Base-by-base conservation (phyloP, 2,888 invertebrate species). In the Melieria omissa region DNA sequence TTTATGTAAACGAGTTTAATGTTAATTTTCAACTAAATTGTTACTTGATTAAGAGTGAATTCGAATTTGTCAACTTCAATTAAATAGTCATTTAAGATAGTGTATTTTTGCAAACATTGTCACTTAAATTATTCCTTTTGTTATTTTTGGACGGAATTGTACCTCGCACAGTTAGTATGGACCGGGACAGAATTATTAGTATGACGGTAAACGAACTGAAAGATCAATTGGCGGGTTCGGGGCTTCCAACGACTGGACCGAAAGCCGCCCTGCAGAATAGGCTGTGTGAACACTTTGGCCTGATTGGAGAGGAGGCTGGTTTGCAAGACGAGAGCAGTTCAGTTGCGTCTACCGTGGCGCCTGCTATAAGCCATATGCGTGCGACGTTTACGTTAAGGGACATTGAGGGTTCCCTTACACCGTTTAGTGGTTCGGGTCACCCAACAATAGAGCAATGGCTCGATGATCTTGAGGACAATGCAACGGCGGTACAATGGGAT, bases 321-420 rank as follows among this genome's bases (percentile, higher is more conserved):
- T 52, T 7, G 4, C 4, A 16, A 14, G 46, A n/a, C 52, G 46
- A 12, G n/a, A 49, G 52, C 4, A 49, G 41, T 0, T 14, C 64
- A 41, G 9, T 9, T 5, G 12, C 14, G 41, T 12, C 14, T 12
- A 41, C 41, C 12, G 61, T 14, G 4, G 5, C 5, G 8, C 44
- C 61, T 3, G 42, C 44, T 12, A 41, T 10, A 16, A 5, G 54
- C 14, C n/a, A 5, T 16, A 5, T 44, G 60, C 62, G 47, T 62
- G 16, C 62, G 5, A 29, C 62, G n/a, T 62, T 62, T 46, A 62
- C 62, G 41, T 46, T 62, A 9, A 45, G 62, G n/a, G 62, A 62
- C 46, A 46, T 62, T 46, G 46, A 62, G 16, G 62, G 47, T 7
- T 45, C 62, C 10, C 46, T 62, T 9, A 62, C 42, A 47, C 16